Percentiles rank a stretch among this genome's conserved stretches.
Conservation (phyloP, 2,888 invertebrate species). For the Hirudinaria manillensis region DNA sequence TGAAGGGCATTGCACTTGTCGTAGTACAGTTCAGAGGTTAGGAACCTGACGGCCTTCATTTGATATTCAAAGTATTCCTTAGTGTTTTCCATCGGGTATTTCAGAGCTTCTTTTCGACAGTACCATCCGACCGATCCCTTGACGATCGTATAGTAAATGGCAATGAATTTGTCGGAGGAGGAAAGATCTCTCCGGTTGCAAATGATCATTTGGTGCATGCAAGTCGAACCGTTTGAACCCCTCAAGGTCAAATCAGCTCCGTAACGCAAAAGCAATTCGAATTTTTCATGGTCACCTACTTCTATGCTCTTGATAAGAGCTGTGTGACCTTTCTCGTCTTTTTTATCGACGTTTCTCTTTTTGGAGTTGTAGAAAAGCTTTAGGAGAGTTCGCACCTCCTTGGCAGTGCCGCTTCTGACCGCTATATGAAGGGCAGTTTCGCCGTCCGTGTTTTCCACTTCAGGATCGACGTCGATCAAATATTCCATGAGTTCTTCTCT, state of each 20-base stretch:
- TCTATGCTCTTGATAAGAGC: slow-evolving; percentile 30
- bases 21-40: slow-evolving; percentile 29
- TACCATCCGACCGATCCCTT: slow-evolving; percentile 29
- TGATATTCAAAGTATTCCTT: slow-evolving; percentile 23
- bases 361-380: slow-evolving; percentile 26
- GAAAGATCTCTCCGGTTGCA: slow-evolving; percentile 17
- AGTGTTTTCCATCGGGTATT: slow-evolving; percentile 29
- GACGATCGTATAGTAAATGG: slow-evolving; percentile 30
- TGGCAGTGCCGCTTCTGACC: slow-evolving; percentile 1
- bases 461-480: slow-evolving; percentile 28
- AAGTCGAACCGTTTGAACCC: slow-evolving; percentile 5
- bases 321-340: slow-evolving; percentile 26
- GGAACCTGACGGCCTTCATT: slow-evolving; percentile 25
- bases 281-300: slow-evolving; percentile 21
- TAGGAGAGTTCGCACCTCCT: slow-evolving; percentile 24
- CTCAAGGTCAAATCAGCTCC: slow-evolving; percentile 32
- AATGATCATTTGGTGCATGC: slow-evolving; percentile 32
- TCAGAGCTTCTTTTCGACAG: slow-evolving; percentile 24
- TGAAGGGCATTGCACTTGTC: slow-evolving; percentile 31
- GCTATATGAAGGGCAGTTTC: slow-evolving; percentile 34
- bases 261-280: slow-evolving; percentile 25
- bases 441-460: slow-evolving; percentile 31
- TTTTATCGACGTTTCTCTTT: slow-evolving; percentile 30
- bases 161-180: slow-evolving; percentile 18
- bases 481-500: slow-evolving; percentile 18